Evolutionary conservation across 2,797 vertebrate genomes (phyloP).

Genomic region (Spondyliosoma cantharus): DNA sequence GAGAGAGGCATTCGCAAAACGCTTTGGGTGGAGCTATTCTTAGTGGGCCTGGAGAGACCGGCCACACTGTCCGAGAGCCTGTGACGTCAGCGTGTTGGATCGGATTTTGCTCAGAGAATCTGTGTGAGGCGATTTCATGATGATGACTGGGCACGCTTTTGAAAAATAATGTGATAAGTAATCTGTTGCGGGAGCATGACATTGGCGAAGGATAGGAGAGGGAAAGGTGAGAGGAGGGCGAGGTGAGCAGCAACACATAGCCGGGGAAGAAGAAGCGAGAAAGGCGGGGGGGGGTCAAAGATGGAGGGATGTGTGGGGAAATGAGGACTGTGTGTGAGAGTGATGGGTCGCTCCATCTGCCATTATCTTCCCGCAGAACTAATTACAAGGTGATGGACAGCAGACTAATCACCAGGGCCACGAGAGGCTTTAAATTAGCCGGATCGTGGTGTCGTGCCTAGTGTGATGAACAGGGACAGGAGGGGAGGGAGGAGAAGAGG

Average conservation of each 20-base stretch:
- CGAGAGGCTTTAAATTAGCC: slow-evolving; percentile 74
- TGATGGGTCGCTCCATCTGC: slow-evolving; percentile 66
- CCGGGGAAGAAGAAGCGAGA: not conserved
- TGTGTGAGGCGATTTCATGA: slow-evolving; percentile 21
- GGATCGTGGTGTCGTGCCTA: slow-evolving; percentile 46
- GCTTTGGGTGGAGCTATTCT: slow-evolving; percentile 68
- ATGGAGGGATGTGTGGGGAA: slow-evolving; percentile 40
- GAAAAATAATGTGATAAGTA: slow-evolving; percentile 1
- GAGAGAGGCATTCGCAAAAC: slow-evolving; percentile 36
- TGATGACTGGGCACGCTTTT: slow-evolving; percentile 19
- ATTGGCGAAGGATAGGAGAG: slow-evolving; percentile 15
- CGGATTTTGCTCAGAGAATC: slow-evolving; percentile 8
- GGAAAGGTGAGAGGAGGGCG: slow-evolving; percentile 32
- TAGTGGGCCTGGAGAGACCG: slow-evolving; percentile 36
- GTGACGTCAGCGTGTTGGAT: slow-evolving; percentile 37
- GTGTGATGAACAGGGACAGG: slow-evolving; percentile 63
- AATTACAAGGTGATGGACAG: slow-evolving; percentile 81
- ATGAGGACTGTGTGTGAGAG: slow-evolving; percentile 43
- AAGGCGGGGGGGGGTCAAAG: slow-evolving; percentile 9
- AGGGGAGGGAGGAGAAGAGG: slow-evolving; percentile 9
- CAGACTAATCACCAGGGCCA: slow-evolving; percentile 75
- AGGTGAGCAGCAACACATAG: slow-evolving; percentile 8
- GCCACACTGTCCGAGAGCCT: slow-evolving; percentile 40
- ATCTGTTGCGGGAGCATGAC: slow-evolving; percentile 2
- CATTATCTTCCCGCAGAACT: slow-evolving; percentile 74